These are phyloP conservation scores for Macrotus californicus DNA, from an alignment of 2,113 vertebrate genomes.

Conservation along the genomic window DNA sequence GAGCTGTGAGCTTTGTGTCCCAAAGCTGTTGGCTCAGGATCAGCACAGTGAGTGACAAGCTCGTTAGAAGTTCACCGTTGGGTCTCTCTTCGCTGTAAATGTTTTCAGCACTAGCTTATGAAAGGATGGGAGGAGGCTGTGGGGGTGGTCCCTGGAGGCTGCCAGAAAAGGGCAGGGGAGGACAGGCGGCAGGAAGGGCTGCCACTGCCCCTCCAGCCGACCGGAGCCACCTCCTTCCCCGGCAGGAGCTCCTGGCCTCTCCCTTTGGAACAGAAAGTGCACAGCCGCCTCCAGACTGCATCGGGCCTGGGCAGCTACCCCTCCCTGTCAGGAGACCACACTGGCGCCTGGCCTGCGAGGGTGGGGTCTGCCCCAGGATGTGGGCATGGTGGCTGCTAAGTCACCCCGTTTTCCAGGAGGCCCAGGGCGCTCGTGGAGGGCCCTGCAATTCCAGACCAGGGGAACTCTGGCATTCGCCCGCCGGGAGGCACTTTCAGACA, in stretches of 20 bases:
- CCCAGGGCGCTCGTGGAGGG: neutral
- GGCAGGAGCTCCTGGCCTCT: neutral
- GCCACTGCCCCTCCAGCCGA: neutral
- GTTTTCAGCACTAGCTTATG: neutral
- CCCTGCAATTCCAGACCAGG: neutral
- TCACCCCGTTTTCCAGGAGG: neutral
- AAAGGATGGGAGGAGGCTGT: no score
- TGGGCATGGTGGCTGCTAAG: neutral
- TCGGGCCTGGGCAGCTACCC: fast-evolving
- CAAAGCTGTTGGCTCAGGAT: neutral
- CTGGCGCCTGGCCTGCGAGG: neutral
- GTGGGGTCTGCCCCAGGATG: neutral
- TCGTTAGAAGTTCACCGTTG: neutral
- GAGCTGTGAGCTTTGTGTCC: neutral
- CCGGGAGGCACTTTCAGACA: neutral
- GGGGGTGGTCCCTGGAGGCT: neutral
- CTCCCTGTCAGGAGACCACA: no score
- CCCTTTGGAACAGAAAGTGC: neutral
- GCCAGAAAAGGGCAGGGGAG: neutral
- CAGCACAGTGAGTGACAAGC: neutral
- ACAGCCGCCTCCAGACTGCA: neutral
- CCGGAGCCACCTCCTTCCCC: neutral
- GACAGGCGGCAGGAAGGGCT: neutral
- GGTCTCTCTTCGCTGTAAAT: neutral
- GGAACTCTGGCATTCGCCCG: neutral